Evolutionary conservation across 2,888 invertebrate genomes (phyloP).

Genomic region (Oligia latruncula): DNA sequence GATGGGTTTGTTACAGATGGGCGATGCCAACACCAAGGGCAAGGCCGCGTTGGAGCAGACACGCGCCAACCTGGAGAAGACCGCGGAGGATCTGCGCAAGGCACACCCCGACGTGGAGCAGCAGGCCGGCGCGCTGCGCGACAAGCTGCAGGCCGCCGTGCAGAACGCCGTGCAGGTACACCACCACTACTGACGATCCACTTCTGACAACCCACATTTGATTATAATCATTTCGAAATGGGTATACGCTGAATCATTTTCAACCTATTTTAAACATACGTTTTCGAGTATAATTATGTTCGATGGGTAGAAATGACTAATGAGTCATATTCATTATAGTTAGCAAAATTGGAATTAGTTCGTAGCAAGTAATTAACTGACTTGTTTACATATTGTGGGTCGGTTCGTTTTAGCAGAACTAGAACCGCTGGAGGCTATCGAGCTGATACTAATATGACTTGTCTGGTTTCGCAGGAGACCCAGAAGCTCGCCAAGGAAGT

Average conservation of each 20-base stretch:
- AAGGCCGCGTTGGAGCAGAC: slow-evolving; percentile 81
- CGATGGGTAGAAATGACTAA: too few relatives aligned
- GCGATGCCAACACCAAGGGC: slow-evolving; percentile 83
- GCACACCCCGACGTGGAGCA: slow-evolving; percentile 85
- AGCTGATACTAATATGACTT: slow-evolving; percentile 1
- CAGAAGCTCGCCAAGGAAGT: slow-evolving; percentile 84
- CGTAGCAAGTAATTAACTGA: background rate
- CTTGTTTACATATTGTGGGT: background rate
- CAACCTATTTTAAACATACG: background rate
- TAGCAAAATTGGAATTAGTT: background rate
- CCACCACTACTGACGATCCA: background rate
- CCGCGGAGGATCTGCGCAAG: slow-evolving; percentile 80
- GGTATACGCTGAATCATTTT: background rate
- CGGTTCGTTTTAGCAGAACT: background rate
- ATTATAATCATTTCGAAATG: too few relatives aligned
- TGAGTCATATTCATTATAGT: background rate
- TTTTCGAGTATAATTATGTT: background rate
- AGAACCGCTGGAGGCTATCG: too few relatives aligned
- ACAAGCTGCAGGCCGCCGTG: slow-evolving; percentile 79
- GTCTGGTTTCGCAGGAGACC: slow-evolving; percentile 71
- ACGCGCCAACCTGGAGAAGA: slow-evolving; percentile 75
- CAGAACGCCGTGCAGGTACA: slow-evolving; percentile 77
- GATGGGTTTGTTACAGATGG: slow-evolving; percentile 68
- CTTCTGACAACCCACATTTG: too few relatives aligned
- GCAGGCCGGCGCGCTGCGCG: slow-evolving; percentile 77